A percentile compares a stretch with the other conserved stretches of the same genome.
These are phyloP conservation scores for Diaphora mendica DNA, from an alignment of 2,888 invertebrate genomes.

Conservation along the genomic window DNA sequence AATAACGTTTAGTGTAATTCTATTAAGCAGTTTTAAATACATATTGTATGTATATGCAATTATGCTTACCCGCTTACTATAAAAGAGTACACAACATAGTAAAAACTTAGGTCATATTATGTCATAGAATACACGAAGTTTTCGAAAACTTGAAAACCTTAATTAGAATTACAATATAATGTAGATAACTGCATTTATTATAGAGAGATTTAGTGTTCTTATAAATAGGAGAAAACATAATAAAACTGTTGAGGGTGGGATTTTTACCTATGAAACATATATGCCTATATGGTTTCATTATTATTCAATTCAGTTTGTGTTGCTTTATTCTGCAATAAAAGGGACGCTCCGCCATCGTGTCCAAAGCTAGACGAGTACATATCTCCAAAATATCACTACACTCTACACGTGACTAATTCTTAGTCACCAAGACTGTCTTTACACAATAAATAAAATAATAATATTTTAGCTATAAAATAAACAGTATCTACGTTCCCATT, in stretches of 20 bases:
- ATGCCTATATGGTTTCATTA: background rate
- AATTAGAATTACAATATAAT: background rate
- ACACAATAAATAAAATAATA: background rate
- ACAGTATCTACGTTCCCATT: slow-evolving; percentile 2
- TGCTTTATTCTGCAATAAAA: background rate
- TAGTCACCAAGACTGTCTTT: background rate
- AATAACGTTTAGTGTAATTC: too few species aligned
- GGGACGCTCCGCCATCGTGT: background rate
- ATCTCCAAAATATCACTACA: background rate
- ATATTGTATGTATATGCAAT: too few species aligned
- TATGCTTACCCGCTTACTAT: too few species aligned
- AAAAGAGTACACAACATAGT: too few species aligned
- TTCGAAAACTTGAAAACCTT: background rate
- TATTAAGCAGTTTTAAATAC: too few species aligned
- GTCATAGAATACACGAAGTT: too few species aligned
- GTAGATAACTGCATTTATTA: background rate
- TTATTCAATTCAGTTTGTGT: background rate
- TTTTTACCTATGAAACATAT: background rate
- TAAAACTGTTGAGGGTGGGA: background rate
- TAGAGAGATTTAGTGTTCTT: background rate
- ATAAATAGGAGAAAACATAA: background rate
- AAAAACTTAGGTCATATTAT: too few species aligned
- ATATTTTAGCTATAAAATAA: background rate
- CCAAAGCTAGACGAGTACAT: too few species aligned
- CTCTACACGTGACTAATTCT: background rate